Base-by-base conservation (phyloP, 2,797 vertebrate genomes). In the Galagoides demidoff region DNA sequence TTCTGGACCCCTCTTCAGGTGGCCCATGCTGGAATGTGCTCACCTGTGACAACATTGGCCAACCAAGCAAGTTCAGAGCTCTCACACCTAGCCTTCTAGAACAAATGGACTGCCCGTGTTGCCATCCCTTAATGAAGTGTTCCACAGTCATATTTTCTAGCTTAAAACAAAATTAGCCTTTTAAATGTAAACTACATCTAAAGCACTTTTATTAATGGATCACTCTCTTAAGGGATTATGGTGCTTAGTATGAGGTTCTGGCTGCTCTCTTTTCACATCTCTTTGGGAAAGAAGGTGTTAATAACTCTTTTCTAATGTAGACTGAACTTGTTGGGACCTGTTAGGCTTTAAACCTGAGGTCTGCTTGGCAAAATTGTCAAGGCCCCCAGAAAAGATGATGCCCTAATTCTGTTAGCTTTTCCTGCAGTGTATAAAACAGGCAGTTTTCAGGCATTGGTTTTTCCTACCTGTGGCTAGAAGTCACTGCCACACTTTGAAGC, bases 131-230 rank as follows among this genome's bases (percentile, higher is more conserved):
- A 71, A 52, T 55, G 63, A 39, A 81, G 34, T n/a, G 7, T 52
- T 66, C 68, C 52, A 9, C 27, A 3, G 22, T 76, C 43, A 0
- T n/a, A 3, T 64, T 91, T 81, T 64, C 17, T 25, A 43, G 17
- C 8, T 78, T 34, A 45, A 83, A 83, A 85, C 70, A 86, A 39
- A 94, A 64, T 68, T 64, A 70, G 73, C 43, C 43, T 91, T 71
- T 57, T 49, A 74, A 43, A 37, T 17, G 61, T 57, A 43, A 85
- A 79, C 49, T 39, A 49, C 29, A 59, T 59, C 57, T 27, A 16
- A 57, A 31, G 73, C 52, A 14, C 52, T n/a, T 34, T 89, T 76
- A 25, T 78, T 70, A 43, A 39, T 68, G 64, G 66, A 31, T 34
- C 19, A 22, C 45, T 82, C 92, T 83, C 78, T 83, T 84, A 52